phyloP scores from a whole-genome alignment of 2,113 vertebrate genomes.

The Calidris pygmaea region DNA sequence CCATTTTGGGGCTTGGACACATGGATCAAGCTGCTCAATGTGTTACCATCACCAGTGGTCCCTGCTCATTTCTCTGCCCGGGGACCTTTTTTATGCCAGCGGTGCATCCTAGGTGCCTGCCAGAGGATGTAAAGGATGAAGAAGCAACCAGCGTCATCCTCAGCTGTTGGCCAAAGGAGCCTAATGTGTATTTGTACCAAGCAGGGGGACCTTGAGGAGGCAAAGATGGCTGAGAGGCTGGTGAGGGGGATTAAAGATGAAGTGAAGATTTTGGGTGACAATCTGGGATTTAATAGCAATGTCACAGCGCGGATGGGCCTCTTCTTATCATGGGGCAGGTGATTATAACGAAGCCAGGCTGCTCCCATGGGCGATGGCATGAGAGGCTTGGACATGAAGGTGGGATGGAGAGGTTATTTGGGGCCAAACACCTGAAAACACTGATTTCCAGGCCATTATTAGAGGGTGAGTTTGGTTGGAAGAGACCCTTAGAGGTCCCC shows the following conservation, averaged over 20 bases:
- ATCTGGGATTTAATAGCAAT: too few species aligned
- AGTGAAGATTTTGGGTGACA: neutral
- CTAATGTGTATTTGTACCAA: accelerated
- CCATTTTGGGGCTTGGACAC: neutral
- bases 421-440: neutral
- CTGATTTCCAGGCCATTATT: neutral
- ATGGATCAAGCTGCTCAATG: accelerated
- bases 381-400: neutral
- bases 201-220: neutral
- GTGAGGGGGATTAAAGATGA: too few species aligned
- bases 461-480: neutral
- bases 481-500: neutral
- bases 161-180: neutral
- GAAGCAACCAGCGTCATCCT: neutral
- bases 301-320: neutral
- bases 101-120: neutral
- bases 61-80: neutral
- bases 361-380: accelerated
- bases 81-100: neutral
- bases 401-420: neutral
- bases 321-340: accelerated
- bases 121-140: neutral
- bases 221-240: neutral
- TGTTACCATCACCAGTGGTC: accelerated
- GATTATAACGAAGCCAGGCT: neutral